Evolutionary conservation across 2,888 invertebrate species (phyloP).

Genomic region (Colostygia pectinataria): DNA sequence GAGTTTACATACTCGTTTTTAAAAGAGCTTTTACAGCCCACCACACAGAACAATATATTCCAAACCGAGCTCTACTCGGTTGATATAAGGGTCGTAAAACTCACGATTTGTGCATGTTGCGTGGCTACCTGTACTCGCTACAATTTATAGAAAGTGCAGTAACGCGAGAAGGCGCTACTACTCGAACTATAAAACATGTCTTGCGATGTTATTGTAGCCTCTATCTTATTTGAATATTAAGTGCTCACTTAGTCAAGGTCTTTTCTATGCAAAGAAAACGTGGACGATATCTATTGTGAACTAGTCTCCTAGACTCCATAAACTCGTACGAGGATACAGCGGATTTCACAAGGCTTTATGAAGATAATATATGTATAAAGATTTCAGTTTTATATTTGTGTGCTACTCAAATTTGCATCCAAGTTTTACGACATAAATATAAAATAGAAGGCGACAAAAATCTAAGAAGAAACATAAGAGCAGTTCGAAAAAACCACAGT

Average conservation of each 20-base stretch:
- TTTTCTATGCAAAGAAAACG: too few relatives aligned
- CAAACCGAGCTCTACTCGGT: neutral
- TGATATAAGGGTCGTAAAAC: neutral
- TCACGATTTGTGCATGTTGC: neutral
- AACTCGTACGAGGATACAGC: too few relatives aligned
- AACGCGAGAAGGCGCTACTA: neutral
- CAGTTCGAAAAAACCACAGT: neutral
- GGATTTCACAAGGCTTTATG: too few relatives aligned
- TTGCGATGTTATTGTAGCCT: neutral
- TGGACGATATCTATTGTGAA: too few relatives aligned
- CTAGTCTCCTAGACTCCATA: too few relatives aligned
- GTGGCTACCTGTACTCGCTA: neutral
- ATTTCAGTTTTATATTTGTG: too few relatives aligned
- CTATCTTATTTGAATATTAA: too few relatives aligned
- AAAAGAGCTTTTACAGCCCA: neutral
- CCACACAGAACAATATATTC: neutral
- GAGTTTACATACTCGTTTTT: neutral
- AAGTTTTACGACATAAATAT: too few relatives aligned
- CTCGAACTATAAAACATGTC: neutral
- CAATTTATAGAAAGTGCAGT: neutral
- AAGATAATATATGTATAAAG: too few relatives aligned
- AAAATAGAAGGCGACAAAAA: too few relatives aligned
- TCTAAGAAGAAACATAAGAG: neutral
- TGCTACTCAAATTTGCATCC: too few relatives aligned
- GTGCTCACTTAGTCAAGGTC: too few relatives aligned